Conservation (phyloP, 2,113 vertebrate genomes). For the Athene noctua region DNA sequence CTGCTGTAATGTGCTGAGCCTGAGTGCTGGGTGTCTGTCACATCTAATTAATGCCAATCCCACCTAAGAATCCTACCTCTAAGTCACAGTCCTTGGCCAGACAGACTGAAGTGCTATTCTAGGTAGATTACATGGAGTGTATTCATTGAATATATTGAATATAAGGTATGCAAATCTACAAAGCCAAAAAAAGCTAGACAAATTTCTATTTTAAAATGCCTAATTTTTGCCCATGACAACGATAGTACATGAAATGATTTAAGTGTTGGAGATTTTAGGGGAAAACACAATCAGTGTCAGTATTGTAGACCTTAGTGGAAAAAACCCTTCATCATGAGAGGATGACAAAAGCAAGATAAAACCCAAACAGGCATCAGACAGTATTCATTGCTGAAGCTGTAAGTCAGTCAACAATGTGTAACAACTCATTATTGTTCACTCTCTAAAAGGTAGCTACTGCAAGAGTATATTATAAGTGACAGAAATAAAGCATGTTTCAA, state of each 20-base stretch:
- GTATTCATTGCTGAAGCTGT: not conserved
- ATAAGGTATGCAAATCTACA: not conserved
- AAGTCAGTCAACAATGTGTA: not conserved
- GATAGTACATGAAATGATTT: not conserved
- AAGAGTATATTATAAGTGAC: not conserved
- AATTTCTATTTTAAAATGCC: not conserved
- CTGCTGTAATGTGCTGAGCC: not conserved
- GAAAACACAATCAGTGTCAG: too few species aligned
- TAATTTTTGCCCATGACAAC: not conserved
- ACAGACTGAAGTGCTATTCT: not conserved
- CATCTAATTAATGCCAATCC: constrained; percentile 2
- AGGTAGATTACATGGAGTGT: not conserved
- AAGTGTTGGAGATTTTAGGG: not conserved
- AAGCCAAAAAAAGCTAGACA: not conserved
- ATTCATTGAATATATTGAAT: not conserved
- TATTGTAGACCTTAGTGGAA: not conserved
- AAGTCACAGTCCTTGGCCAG: not conserved
- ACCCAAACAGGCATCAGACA: not conserved
- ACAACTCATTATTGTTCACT: not conserved
- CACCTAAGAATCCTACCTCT: not conserved
- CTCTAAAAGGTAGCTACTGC: not conserved
- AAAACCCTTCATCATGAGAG: not conserved
- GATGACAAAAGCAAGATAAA: not conserved
- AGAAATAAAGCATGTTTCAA: not conserved
- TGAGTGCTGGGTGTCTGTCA: not conserved